Percentiles rank a stretch among this genome's conserved stretches.
Evolutionary conservation across 2,888 invertebrate species (phyloP).

Genomic region (Hanleya hanleyi): DNA sequence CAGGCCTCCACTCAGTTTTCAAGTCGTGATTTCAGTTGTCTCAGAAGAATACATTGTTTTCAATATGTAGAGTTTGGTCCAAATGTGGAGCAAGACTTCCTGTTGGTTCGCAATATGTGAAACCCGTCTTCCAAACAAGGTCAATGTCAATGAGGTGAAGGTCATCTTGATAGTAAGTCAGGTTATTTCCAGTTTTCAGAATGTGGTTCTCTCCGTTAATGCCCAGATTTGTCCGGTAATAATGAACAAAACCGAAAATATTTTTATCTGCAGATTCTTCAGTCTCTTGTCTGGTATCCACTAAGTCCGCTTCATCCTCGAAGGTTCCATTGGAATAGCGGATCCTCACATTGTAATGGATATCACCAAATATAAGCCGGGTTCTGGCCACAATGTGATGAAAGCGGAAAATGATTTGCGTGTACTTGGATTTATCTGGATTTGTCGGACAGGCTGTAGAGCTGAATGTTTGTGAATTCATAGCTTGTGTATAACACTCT

Average conservation of each 20-base stretch:
- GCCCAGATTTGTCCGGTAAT: constrained; percentile 46
- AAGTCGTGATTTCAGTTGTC: no score
- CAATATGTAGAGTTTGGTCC: no score
- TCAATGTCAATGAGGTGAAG: constrained; percentile 51
- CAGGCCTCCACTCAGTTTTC: no score
- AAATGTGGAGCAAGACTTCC: constrained; percentile 57
- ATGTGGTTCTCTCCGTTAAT: no score
- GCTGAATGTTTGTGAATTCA: constrained; percentile 26
- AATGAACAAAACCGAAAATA: constrained; percentile 46
- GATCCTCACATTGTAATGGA: constrained; percentile 50
- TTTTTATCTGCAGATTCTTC: constrained; percentile 8
- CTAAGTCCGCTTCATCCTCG: constrained; percentile 10
- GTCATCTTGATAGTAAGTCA: no score
- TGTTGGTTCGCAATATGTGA: constrained; percentile 52
- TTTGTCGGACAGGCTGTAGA: neutral
- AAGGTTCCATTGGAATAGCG: neutral
- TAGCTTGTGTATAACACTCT: constrained; percentile 49
- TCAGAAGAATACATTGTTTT: no score
- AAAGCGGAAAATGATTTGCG: constrained; percentile 29
- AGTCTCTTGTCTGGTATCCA: no score
- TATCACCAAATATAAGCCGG: constrained; percentile 58
- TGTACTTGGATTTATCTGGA: neutral
- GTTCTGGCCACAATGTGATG: constrained; percentile 42
- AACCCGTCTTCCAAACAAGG: constrained; percentile 63
- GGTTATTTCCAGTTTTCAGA: no score